Evolutionary conservation across 37 sponge, comb jelly and placozoan genomes (phyloP).

Genomic region (Trichoplax adhaerens): DNA sequence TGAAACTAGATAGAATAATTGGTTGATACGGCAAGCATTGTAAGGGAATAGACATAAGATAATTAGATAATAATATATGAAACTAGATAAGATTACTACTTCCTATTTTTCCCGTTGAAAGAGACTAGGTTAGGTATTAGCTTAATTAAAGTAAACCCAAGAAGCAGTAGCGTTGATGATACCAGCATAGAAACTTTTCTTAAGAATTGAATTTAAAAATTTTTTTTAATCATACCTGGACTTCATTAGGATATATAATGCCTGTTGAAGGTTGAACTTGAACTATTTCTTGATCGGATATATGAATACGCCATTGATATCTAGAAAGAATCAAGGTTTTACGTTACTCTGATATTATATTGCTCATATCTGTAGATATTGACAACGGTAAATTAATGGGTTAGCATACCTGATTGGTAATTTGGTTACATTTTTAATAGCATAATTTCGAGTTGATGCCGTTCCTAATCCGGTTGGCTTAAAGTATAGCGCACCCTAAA

Average conservation of each 20-base stretch:
- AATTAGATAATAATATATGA: no score
- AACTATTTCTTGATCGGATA: background rate
- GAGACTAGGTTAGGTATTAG: no score
- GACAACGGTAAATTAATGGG: background rate
- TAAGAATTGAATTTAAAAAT: background rate
- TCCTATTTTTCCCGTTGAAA: no score
- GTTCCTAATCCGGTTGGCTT: slow-evolving; percentile 50
- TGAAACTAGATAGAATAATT: background rate
- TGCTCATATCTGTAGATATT: slow-evolving; percentile 22
- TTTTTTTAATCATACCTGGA: slow-evolving; percentile 13
- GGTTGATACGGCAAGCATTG: no score
- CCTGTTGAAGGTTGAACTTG: slow-evolving; percentile 19
- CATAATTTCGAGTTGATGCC: slow-evolving; percentile 17
- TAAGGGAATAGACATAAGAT: no score
- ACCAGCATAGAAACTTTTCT: background rate
- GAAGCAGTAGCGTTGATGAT: background rate
- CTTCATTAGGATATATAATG: slow-evolving; percentile 37
- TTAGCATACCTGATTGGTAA: slow-evolving; percentile 19
- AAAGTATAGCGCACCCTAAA: slow-evolving; percentile 48
- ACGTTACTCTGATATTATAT: slow-evolving; percentile 3
- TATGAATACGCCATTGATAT: no score
- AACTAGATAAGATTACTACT: no score
- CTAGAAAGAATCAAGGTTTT: no score
- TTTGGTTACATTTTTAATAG: slow-evolving; percentile 31
- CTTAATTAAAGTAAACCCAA: no score